phyloP scores from a whole-genome alignment of 2,888 invertebrate species.

The Drosophila gaucha region DNA sequence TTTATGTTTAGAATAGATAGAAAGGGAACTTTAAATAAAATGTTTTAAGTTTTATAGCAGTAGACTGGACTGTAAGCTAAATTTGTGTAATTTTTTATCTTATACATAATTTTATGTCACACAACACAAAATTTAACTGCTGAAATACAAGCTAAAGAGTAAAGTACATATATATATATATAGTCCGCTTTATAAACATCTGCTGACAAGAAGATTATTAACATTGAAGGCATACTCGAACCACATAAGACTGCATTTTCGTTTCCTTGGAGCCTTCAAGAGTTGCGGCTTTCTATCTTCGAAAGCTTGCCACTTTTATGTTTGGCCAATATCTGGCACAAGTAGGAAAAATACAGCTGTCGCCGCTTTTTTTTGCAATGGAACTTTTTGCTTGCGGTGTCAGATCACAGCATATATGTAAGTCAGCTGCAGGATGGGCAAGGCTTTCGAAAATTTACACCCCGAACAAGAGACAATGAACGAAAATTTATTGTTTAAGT shows the following conservation, averaged over 20 bases:
- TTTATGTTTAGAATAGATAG: not conserved
- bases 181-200: conserved; percentile 11
- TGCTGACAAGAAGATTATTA: conserved; percentile 22
- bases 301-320: conserved; percentile 15
- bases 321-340: conserved; percentile 17
- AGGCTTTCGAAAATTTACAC: conserved; percentile 9
- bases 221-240: not conserved
- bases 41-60: not conserved
- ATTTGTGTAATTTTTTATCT: no score
- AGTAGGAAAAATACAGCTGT: conserved; percentile 30
- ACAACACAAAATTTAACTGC: not conserved
- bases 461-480: conserved; percentile 1
- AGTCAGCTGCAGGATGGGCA: conserved; percentile 1
- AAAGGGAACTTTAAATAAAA: not conserved
- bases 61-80: not conserved
- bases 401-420: not conserved
- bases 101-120: no score
- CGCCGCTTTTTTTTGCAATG: conserved; percentile 7
- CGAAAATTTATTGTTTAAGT: conserved; percentile 11
- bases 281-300: not conserved
- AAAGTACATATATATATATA: no score
- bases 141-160: not conserved
- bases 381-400: conserved; percentile 8
- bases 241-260: not conserved
- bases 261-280: not conserved